phyloP scores from a whole-genome alignment of 2,113 vertebrate species.

The Myiozetetes cayanensis region DNA sequence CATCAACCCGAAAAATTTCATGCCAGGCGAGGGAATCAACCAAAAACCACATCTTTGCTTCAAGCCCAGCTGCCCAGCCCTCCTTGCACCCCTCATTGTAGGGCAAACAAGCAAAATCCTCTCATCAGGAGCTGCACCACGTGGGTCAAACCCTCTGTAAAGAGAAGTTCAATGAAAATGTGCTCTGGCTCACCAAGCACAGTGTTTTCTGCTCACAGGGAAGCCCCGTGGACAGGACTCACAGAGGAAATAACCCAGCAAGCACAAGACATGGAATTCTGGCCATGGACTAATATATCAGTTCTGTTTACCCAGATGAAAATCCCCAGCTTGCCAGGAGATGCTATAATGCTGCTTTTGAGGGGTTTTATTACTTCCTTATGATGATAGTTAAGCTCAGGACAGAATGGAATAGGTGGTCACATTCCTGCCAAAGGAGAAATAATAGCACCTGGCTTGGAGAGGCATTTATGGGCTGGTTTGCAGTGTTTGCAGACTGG shows the following conservation, averaged over 20 bases:
- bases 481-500: background rate
- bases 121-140: background rate
- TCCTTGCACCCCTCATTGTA: fast-evolving
- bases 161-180: background rate
- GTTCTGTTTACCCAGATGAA: background rate
- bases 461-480: background rate
- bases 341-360: background rate
- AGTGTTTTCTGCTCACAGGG: background rate
- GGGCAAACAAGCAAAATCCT: background rate
- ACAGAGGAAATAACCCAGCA: background rate
- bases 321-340: background rate
- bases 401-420: background rate
- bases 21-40: background rate
- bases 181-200: background rate
- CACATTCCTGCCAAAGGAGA: background rate
- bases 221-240: background rate
- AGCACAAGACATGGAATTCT: background rate
- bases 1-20: background rate
- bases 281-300: background rate
- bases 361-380: background rate
- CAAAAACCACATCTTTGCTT: background rate
- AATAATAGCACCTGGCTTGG: background rate
- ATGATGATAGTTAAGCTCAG: background rate
- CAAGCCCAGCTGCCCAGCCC: fast-evolving
- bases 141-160: background rate